Percentiles rank a stretch among this genome's conserved stretches.
These are phyloP conservation scores for Cydia amplana DNA, from an alignment of 1,140 invertebrate genomes.

Conservation along the genomic window DNA sequence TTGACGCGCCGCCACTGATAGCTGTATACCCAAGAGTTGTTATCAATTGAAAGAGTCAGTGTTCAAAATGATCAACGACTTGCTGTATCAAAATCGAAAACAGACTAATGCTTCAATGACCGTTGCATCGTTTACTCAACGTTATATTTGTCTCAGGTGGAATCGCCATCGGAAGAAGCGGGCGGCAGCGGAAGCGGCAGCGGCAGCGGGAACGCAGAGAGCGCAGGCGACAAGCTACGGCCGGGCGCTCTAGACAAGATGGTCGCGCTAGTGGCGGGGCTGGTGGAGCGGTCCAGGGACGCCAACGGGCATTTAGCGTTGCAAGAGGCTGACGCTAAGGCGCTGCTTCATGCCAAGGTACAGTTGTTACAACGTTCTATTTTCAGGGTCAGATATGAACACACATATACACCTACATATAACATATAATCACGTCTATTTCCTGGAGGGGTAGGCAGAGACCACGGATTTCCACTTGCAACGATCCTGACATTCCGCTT, in stretches of 20 bases:
- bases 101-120: no score
- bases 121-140: background rate
- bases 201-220: constrained; percentile 49
- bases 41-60: no score
- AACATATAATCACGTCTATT: no score
- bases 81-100: no score
- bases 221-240: constrained; percentile 84
- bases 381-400: no score
- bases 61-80: no score
- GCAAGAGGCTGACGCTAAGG: constrained; percentile 88
- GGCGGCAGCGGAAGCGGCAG: constrained; percentile 52
- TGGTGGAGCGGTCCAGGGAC: constrained; percentile 93
- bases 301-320: constrained; percentile 87
- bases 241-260: constrained; percentile 97
- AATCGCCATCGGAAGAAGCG: constrained; percentile 81
- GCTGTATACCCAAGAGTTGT: no score
- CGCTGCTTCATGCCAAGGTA: constrained; percentile 92
- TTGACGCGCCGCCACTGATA: no score
- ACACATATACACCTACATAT: no score
- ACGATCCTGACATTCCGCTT: no score
- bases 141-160: constrained; percentile 62
- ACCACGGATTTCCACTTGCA: no score
- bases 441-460: no score
- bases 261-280: constrained; percentile 92
- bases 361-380: background rate